Percentiles rank a stretch among this genome's conserved stretches.
phyloP scores from a whole-genome alignment of 2,888 invertebrate species.

The Drosophila parthenogenetica region DNA sequence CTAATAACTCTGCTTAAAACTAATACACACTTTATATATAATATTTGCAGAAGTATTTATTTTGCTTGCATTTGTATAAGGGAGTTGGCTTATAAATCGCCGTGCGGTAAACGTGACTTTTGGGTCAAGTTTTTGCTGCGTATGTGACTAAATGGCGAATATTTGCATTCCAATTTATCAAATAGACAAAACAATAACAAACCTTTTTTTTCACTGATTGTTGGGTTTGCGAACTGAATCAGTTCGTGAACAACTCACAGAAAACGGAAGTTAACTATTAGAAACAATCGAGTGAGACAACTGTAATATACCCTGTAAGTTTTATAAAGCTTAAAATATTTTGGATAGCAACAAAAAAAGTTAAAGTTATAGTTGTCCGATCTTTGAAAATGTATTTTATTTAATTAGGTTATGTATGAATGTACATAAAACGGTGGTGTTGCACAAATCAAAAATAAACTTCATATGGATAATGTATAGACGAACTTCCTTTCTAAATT shows the following conservation, averaged over 20 bases:
- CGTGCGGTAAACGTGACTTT: conserved; percentile 63
- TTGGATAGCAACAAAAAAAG: too few species aligned
- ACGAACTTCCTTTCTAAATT: too few species aligned
- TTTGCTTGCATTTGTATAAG: conserved; percentile 7
- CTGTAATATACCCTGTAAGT: too few species aligned
- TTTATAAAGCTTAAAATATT: too few species aligned
- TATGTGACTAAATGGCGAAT: conserved; percentile 72
- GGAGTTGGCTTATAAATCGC: conserved; percentile 5
- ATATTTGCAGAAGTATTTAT: not conserved
- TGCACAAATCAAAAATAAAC: too few species aligned
- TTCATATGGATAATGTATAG: too few species aligned
- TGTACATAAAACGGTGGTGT: too few species aligned
- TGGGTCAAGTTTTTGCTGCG: conserved; percentile 38
- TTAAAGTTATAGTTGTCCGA: too few species aligned
- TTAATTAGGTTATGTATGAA: too few species aligned
- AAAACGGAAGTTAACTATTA: not conserved
- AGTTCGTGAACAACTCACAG: not conserved
- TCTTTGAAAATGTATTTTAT: too few species aligned
- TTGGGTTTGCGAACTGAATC: not conserved
- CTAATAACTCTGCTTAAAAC: too few species aligned
- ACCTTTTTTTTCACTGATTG: conserved; percentile 8
- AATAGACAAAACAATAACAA: conserved; percentile 24
- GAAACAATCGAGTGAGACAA: not conserved
- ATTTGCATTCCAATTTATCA: conserved; percentile 59
- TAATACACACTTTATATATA: too few species aligned